These are phyloP conservation scores for Perca flavescens DNA, from an alignment of 2,113 vertebrate species.

Conservation along the genomic window DNA sequence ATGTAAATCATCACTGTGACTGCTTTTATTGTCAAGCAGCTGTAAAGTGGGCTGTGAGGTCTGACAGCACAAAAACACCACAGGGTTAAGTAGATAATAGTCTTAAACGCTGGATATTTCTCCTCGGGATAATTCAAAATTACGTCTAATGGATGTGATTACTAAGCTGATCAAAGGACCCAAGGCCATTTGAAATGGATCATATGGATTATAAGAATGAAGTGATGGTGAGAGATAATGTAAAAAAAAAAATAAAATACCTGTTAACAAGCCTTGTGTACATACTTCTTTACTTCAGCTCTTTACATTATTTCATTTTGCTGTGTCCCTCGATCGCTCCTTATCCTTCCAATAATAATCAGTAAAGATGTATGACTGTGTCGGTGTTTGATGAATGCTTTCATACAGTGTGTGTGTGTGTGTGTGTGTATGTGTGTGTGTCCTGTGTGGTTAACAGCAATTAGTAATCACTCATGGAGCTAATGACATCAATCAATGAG, in stretches of 20 bases:
- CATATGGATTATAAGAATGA: conserved; percentile 1
- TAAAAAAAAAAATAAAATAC: not conserved
- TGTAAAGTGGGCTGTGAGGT: not conserved
- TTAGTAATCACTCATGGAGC: conserved; percentile 82
- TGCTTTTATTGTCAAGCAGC: not conserved
- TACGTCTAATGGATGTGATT: conserved; percentile 18
- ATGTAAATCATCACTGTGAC: not conserved
- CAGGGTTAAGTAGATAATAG: conserved; percentile 41
- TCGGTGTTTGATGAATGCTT: conserved; percentile 25
- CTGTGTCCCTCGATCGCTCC: not conserved
- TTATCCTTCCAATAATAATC: conserved; percentile 4
- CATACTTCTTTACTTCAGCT: not conserved
- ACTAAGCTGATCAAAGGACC: conserved; percentile 19
- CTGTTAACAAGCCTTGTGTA: not conserved
- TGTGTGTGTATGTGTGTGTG: conserved; percentile 22
- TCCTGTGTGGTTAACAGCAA: conserved; percentile 74
- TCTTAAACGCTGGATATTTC: conserved; percentile 7
- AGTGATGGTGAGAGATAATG: not conserved
- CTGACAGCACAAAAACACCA: conserved; percentile 14
- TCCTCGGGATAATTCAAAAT: not conserved
- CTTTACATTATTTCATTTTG: not conserved
- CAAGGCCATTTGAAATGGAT: conserved; percentile 5
- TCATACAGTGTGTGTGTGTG: conserved; percentile 4
- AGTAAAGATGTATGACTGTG: conserved; percentile 24
- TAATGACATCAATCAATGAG: conserved; percentile 84